phyloP scores from a whole-genome alignment of 2,888 invertebrate species.

The Teleogryllus oceanicus region DNA sequence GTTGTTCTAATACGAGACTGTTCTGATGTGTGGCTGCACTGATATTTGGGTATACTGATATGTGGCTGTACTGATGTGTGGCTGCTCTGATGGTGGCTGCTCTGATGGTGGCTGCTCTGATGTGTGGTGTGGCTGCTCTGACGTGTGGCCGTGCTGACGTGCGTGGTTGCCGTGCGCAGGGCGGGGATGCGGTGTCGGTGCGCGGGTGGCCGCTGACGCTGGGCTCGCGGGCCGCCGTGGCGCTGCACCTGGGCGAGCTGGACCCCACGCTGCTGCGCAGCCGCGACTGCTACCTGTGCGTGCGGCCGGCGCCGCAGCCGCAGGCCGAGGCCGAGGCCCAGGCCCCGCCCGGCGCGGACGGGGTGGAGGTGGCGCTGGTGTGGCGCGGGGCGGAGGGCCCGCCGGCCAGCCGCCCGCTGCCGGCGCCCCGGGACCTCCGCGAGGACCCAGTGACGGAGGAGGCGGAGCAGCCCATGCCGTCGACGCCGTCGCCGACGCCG shows the following conservation, averaged over 20 bases:
- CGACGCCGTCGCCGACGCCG: conserved; percentile 40
- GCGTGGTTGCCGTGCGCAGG: conserved; percentile 48
- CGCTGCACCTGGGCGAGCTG: conserved; percentile 61
- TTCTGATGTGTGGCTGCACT: too few species aligned
- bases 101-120: too few species aligned
- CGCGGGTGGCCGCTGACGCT: conserved; percentile 66
- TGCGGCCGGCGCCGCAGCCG: conserved; percentile 44
- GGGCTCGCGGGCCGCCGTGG: conserved; percentile 56
- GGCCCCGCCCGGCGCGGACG: conserved; percentile 21
- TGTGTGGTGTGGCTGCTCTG: too few species aligned
- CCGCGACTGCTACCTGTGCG: conserved; percentile 64
- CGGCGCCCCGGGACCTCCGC: conserved; percentile 42
- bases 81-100: too few species aligned
- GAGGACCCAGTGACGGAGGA: conserved; percentile 42
- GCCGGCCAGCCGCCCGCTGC: conserved; percentile 41
- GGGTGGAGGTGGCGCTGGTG: conserved; percentile 38
- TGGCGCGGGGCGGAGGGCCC: conserved; percentile 44
- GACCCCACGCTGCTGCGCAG: conserved; percentile 58
- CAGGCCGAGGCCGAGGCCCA: not conserved
- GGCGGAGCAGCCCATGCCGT: conserved; percentile 41
- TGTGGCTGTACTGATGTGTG: too few species aligned
- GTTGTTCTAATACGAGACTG: too few species aligned
- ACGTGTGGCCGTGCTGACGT: not conserved
- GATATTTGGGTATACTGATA: too few species aligned
- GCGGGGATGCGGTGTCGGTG: conserved; percentile 52